Evolutionary conservation across 1,140 invertebrate genomes (phyloP).

Genomic region (Drosophila leontia): DNA sequence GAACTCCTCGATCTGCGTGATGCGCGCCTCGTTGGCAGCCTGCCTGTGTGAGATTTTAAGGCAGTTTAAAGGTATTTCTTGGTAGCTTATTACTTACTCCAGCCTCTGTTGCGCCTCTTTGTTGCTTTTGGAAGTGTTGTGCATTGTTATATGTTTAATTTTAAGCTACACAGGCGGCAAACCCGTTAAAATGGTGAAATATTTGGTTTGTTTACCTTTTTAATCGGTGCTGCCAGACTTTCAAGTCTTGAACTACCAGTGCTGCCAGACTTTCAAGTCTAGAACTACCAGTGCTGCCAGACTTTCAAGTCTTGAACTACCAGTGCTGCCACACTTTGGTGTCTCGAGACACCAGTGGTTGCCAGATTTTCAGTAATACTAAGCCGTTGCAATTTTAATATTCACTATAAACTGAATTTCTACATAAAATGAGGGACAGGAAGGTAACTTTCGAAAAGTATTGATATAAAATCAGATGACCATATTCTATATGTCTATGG

Average conservation of each 20-base stretch:
- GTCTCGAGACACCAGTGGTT: neutral
- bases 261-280: no score
- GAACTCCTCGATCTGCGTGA: constrained; percentile 86
- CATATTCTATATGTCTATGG: no score
- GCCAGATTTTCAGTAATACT: neutral
- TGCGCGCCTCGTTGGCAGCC: constrained; percentile 38
- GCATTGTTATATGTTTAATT: constrained; percentile 1
- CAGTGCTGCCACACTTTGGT: neutral
- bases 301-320: no score
- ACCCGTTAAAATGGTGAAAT: neutral
- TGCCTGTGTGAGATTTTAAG: neutral
- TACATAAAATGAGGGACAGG: neutral
- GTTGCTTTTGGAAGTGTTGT: neutral
- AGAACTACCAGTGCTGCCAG: no score
- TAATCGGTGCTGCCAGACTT: neutral
- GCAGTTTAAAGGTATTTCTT: neutral
- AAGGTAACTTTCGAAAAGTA: no score
- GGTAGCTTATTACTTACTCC: neutral
- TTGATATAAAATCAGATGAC: no score
- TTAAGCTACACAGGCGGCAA: neutral
- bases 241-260: neutral
- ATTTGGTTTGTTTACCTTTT: neutral
- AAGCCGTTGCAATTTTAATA: neutral
- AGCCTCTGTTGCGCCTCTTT: neutral
- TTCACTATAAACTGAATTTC: neutral